Conservation (phyloP, 2,113 vertebrate genomes). For the Proteles cristata region DNA sequence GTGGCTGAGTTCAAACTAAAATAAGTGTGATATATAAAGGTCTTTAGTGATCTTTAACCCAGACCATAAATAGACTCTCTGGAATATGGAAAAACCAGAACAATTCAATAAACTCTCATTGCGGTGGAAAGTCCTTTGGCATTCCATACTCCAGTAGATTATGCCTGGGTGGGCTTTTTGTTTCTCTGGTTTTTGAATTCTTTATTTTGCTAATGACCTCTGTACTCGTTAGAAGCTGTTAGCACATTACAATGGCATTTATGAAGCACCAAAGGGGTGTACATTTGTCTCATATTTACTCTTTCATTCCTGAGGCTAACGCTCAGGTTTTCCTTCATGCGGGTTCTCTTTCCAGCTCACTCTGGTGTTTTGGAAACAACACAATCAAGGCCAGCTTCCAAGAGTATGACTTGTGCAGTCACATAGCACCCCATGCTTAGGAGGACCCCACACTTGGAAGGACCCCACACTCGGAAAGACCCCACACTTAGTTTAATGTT, state of each 20-base stretch:
- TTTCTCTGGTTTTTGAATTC: background rate
- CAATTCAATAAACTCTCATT: background rate
- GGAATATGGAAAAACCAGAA: background rate
- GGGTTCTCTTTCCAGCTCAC: background rate
- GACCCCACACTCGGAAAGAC: background rate
- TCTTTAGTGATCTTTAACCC: constrained; percentile 1
- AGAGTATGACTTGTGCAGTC: background rate
- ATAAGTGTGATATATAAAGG: constrained; percentile 56
- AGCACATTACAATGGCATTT: background rate
- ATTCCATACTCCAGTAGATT: background rate
- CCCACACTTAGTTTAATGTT: background rate
- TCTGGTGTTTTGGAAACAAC: background rate
- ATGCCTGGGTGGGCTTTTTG: background rate
- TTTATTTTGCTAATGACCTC: background rate
- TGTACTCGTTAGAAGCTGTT: background rate
- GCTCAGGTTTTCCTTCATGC: background rate
- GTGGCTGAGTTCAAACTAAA: constrained; percentile 16
- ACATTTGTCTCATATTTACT: background rate
- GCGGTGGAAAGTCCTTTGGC: background rate
- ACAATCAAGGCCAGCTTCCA: background rate
- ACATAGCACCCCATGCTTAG: background rate
- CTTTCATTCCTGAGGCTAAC: background rate
- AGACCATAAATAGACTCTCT: background rate
- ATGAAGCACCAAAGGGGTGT: background rate
- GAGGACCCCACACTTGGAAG: background rate